Percentiles rank a stretch among this genome's conserved stretches.
Conservation (phyloP, 2,888 invertebrate species). For the Cyaniris semiargus region DNA sequence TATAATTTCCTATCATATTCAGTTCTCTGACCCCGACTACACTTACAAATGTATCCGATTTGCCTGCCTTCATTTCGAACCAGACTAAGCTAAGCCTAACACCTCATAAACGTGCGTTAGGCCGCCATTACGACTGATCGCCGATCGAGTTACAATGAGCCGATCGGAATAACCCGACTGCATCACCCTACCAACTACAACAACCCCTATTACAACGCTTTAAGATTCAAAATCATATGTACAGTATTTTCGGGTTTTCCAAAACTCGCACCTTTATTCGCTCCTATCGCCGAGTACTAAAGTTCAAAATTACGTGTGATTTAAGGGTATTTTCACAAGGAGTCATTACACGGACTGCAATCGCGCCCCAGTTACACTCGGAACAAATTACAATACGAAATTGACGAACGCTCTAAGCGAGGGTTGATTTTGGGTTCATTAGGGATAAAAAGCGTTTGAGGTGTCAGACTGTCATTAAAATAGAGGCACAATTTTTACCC, state of each 20-base stretch:
- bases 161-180: not conserved
- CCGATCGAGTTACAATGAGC: slow-evolving; percentile 16
- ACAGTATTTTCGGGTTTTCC: not conserved
- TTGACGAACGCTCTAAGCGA: slow-evolving; percentile 10
- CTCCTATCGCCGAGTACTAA: not conserved
- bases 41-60: not conserved
- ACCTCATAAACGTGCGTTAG: not conserved
- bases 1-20: not conserved
- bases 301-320: not conserved
- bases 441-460: not conserved
- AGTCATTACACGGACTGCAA: slow-evolving; percentile 14
- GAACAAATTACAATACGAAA: slow-evolving; percentile 21
- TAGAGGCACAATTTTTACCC: not conserved
- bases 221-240: not conserved
- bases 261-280: not conserved
- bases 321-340: not conserved
- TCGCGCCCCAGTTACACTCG: not conserved
- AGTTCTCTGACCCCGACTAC: not conserved
- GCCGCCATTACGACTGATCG: not conserved
- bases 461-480: not conserved
- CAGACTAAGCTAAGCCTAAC: not conserved
- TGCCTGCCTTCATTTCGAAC: not conserved
- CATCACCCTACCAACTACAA: not conserved
- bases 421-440: slow-evolving; percentile 4
- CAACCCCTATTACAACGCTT: not conserved